These are phyloP conservation scores for Microtus oregoni DNA, from an alignment of 2,113 vertebrate species.

Conservation along the genomic window DNA sequence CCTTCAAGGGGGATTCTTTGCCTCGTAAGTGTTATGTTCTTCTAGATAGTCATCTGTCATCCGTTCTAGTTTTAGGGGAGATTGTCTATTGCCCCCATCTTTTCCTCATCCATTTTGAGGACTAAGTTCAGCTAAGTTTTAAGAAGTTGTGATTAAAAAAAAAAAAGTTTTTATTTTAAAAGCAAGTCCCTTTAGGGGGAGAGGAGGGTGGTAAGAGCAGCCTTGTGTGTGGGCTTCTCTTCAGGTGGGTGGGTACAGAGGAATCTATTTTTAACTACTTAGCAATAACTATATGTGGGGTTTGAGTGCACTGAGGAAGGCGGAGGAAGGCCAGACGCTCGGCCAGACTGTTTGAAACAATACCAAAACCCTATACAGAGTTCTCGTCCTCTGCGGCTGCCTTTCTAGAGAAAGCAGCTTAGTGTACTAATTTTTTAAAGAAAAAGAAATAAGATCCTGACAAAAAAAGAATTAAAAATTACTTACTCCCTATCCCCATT, in stretches of 20 bases:
- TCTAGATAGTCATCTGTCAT: conserved; percentile 24
- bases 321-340: not conserved
- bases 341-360: conserved; percentile 75
- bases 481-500: conserved; percentile 58
- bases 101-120: conserved; percentile 62
- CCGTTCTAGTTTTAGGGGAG: conserved; percentile 34
- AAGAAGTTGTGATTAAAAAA: not conserved
- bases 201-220: not conserved
- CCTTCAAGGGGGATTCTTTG: conserved; percentile 43
- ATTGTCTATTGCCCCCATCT: not conserved
- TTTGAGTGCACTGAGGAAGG: not conserved
- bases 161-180: conserved; percentile 56
- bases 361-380: conserved; percentile 75
- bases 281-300: conserved; percentile 67
- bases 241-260: conserved; percentile 39
- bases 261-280: conserved; percentile 58
- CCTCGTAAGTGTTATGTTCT: conserved; percentile 49
- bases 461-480: conserved; percentile 29
- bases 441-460: conserved; percentile 58
- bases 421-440: conserved; percentile 68
- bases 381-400: conserved; percentile 69
- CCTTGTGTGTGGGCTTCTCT: conserved; percentile 27
- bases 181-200: conserved; percentile 4
- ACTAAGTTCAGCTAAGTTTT: conserved; percentile 54
- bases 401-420: conserved; percentile 76